phyloP scores from a whole-genome alignment of 2,113 vertebrate species.

The Poeciliopsis turrubarensis region DNA sequence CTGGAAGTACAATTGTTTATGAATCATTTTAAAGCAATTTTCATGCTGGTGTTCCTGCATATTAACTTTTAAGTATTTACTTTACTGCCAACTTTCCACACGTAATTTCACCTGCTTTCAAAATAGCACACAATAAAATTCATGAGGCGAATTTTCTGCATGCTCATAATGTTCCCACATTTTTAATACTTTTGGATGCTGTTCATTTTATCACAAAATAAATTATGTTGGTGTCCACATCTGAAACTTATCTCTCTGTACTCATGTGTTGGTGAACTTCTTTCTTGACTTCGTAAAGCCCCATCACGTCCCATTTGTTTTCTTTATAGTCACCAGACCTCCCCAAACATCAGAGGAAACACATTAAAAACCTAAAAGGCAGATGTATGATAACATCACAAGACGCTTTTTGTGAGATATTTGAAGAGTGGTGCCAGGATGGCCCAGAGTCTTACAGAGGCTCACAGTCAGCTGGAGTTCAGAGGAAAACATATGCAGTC shows the following conservation, averaged over 20 bases:
- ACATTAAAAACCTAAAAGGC: not conserved
- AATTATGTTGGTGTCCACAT: not conserved
- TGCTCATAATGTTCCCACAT: not conserved
- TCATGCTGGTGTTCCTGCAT: no score
- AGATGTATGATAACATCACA: not conserved
- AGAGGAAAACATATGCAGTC: not conserved
- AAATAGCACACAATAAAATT: not conserved
- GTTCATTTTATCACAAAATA: not conserved
- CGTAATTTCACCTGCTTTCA: not conserved
- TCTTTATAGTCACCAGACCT: constrained; percentile 19
- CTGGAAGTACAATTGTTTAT: no score
- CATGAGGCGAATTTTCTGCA: not conserved
- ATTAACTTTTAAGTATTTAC: no score
- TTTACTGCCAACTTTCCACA: not conserved
- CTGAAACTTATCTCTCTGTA: not conserved
- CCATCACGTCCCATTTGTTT: not conserved
- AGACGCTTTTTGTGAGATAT: not conserved
- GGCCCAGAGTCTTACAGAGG: not conserved
- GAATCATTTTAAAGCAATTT: no score
- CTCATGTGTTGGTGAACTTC: not conserved
- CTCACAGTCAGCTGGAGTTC: not conserved
- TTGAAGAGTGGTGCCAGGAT: not conserved
- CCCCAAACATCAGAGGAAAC: constrained; percentile 4
- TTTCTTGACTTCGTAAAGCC: constrained; percentile 10
- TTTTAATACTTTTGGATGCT: not conserved